These are phyloP conservation scores for Sarcophaga caerulescens DNA, from an alignment of 2,888 invertebrate genomes.

Conservation along the genomic window DNA sequence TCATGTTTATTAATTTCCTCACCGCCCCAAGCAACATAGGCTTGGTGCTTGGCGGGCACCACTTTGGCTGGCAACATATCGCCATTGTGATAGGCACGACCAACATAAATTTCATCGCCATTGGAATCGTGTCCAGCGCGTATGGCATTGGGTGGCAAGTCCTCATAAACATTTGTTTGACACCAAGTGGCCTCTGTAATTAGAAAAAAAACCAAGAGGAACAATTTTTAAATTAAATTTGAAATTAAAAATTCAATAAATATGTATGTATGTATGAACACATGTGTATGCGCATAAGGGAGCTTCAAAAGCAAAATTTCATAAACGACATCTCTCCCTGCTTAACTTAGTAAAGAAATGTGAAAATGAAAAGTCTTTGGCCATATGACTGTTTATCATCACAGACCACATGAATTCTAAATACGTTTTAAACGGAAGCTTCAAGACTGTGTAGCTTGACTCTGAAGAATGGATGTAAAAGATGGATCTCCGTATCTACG, in stretches of 20 bases:
- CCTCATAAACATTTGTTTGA: slow-evolving; percentile 73
- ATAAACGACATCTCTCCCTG: too few relatives aligned
- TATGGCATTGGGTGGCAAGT: slow-evolving; percentile 78
- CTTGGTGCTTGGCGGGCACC: slow-evolving; percentile 80
- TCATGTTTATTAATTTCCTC: slow-evolving; percentile 82
- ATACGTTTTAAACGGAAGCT: too few relatives aligned
- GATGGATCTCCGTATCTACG: too few relatives aligned
- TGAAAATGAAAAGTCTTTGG: too few relatives aligned
- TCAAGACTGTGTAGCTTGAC: too few relatives aligned
- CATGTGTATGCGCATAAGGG: too few relatives aligned
- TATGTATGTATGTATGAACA: too few relatives aligned
- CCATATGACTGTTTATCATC: too few relatives aligned
- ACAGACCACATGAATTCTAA: too few relatives aligned
- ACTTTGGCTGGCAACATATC: slow-evolving; percentile 85
- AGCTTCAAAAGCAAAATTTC: too few relatives aligned
- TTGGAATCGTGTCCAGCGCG: slow-evolving; percentile 80
- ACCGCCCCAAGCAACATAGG: slow-evolving; percentile 81
- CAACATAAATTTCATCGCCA: slow-evolving; percentile 80
- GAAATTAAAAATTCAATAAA: background rate
- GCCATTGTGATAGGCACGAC: slow-evolving; percentile 83
- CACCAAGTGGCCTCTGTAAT: slow-evolving; percentile 77
- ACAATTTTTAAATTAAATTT: background rate
- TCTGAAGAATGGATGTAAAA: too few relatives aligned
- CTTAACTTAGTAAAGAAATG: too few relatives aligned
- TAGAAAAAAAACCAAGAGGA: background rate